A percentile compares a stretch with the other conserved stretches of the same genome.
These are phyloP conservation scores for Palythoa heliodiscus DNA, from an alignment of 92 coral and sea anemone species.

Conservation along the genomic window DNA sequence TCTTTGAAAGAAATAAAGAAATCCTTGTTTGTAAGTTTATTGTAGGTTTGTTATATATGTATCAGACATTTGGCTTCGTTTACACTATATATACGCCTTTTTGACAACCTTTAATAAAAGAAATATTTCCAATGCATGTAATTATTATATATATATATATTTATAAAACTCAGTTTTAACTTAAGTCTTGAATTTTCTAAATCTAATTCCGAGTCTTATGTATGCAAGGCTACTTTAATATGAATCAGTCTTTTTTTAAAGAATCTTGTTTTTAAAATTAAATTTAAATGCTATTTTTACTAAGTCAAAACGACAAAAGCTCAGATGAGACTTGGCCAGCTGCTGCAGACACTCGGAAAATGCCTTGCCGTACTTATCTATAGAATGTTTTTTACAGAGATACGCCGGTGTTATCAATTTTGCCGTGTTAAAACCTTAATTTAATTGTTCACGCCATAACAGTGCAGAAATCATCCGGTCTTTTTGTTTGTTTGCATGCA, in stretches of 20 bases:
- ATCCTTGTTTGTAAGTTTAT: neutral
- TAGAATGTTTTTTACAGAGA: neutral
- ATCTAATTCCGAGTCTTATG: neutral
- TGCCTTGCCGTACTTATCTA: too few species aligned
- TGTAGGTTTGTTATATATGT: neutral
- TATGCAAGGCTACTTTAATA: neutral
- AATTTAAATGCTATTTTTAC: too few species aligned
- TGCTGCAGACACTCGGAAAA: too few species aligned
- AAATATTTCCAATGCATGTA: neutral
- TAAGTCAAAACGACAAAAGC: too few species aligned
- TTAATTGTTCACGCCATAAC: neutral
- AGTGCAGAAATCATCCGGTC: too few species aligned
- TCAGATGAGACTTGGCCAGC: too few species aligned
- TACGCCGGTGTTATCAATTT: neutral
- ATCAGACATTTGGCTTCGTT: slow-evolving; percentile 23
- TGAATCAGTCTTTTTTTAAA: too few species aligned
- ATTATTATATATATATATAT: neutral
- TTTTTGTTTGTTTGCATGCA: neutral
- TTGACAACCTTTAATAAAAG: neutral
- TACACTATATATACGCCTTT: neutral
- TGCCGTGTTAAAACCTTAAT: neutral
- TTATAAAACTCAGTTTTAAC: neutral
- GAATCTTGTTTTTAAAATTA: too few species aligned
- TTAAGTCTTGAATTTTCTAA: neutral
- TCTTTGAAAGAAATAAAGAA: neutral